Percentiles rank a stretch among this genome's conserved stretches.
Conservation (phyloP, 2,113 vertebrate genomes). For the Sterna hirundo region DNA sequence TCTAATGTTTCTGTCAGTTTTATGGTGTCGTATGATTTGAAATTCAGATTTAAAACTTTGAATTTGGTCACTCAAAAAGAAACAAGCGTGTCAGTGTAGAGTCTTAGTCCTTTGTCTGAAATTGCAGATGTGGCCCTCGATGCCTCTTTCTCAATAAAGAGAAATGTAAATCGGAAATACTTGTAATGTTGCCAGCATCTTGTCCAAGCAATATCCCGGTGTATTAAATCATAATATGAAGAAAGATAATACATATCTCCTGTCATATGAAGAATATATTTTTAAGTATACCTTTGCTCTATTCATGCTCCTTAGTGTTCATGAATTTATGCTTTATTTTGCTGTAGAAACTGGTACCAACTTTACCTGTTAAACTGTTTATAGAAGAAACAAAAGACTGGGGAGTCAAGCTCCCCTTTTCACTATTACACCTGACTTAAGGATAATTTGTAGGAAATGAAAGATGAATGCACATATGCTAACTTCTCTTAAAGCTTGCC, state of each 20-base stretch:
- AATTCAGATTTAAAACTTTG: background rate
- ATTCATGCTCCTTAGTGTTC: background rate
- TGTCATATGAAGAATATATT: background rate
- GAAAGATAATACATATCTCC: background rate
- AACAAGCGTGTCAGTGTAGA: background rate
- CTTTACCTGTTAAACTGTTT: background rate
- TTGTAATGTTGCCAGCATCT: background rate
- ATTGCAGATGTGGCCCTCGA: background rate
- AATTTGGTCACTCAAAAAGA: background rate
- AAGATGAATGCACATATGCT: background rate
- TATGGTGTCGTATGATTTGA: background rate
- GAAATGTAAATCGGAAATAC: slow-evolving; percentile 8
- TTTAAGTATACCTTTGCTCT: background rate
- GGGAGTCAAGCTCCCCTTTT: background rate
- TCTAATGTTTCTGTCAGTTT: background rate
- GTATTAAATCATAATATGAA: background rate
- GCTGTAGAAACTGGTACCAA: background rate
- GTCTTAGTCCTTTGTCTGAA: background rate
- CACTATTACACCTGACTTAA: background rate
- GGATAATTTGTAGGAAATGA: background rate
- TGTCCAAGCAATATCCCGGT: background rate
- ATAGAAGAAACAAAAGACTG: background rate
- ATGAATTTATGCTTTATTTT: background rate
- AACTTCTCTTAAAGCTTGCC: background rate
- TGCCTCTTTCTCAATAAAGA: background rate